Base-by-base conservation (phyloP, 2,113 vertebrate species). In the Tursiops truncatus region DNA sequence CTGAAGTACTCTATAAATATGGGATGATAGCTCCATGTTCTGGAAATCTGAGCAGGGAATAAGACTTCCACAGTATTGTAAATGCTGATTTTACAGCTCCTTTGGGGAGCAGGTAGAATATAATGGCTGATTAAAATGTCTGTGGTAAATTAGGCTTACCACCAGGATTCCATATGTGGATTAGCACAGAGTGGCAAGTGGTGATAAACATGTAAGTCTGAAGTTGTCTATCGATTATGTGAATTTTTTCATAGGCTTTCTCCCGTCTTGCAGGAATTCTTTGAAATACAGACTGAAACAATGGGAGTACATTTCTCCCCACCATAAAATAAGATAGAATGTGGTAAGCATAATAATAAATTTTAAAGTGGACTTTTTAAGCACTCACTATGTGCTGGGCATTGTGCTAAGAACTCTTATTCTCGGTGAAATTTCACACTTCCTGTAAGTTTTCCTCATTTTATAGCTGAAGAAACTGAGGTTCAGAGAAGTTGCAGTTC, bases 111-210 rank as follows among this genome's bases (percentile, higher is more conserved):
- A 95, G 62, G 56, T 89, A 83, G 74, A 77, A 36, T 77, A 41
- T 62, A 82, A 82, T 38, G 38, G 62, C 56, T 71, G 15, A 15
- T 92, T 53, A 56, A 86, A 96, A 60, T 2, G 3, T 41, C 74
- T 58, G 31, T 60, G 62, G 62, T 33, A 73, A 94, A 95, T 81
- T 25, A 96, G 38, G 74, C 94, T 91, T 63, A 47, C 77, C 86
- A 33, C 21, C 18, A 82, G 56, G 56, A 50, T 70, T 67, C 56
- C 83, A 63, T 10, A 26, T 26, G 3, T 41, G 86, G 95, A 56
- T 62, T 12, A 56, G 31, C 53, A 36, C 31, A 17, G 17, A 79
- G 50, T 33, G 50, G 14, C 53, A 63, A 31, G 2, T 26, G 63
- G 17, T 0, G 21, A 68, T 68, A 70, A 90, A 47, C 36, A 60